phyloP scores from a whole-genome alignment of 2,113 vertebrate species.

The Crotalus helleri region DNA sequence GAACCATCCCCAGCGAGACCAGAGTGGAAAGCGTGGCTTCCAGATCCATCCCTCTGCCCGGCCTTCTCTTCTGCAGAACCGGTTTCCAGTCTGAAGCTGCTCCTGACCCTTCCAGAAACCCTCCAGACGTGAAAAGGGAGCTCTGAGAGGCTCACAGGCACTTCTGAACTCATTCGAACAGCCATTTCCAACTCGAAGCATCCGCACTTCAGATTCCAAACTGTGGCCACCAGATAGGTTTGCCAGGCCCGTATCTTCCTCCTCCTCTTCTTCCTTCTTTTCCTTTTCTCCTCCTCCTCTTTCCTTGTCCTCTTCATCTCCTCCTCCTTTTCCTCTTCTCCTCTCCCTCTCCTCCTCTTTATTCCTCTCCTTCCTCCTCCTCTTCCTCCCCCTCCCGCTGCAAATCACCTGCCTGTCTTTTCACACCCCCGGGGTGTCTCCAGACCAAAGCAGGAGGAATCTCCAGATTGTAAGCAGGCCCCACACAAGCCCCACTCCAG shows the following conservation, averaged over 20 bases:
- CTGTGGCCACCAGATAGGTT: not conserved
- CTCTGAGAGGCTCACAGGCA: fast-evolving
- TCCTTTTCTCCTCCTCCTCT: not conserved
- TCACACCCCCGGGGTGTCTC: not conserved
- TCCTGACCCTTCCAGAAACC: not conserved
- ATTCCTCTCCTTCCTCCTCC: fast-evolving
- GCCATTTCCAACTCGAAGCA: too few relatives aligned
- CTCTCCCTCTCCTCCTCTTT: too few relatives aligned
- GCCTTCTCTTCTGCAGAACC: not conserved
- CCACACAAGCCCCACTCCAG: not conserved
- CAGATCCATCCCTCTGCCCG: not conserved
- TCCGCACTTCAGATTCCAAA: not conserved
- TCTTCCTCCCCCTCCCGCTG: not conserved
- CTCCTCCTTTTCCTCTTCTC: not conserved
- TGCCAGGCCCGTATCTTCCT: not conserved
- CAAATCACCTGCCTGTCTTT: not conserved
- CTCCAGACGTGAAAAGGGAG: too few relatives aligned
- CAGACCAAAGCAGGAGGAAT: not conserved
- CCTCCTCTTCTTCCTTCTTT: too few relatives aligned
- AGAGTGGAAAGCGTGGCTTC: not conserved
- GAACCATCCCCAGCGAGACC: not conserved
- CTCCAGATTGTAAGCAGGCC: not conserved
- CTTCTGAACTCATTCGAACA: too few relatives aligned
- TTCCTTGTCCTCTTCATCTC: too few relatives aligned
- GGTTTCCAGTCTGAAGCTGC: not conserved